A percentile compares a stretch with the other conserved stretches of the same genome.
Evolutionary conservation across 1,140 invertebrate species (phyloP).

Genomic region (Drosophila biarmipes): DNA sequence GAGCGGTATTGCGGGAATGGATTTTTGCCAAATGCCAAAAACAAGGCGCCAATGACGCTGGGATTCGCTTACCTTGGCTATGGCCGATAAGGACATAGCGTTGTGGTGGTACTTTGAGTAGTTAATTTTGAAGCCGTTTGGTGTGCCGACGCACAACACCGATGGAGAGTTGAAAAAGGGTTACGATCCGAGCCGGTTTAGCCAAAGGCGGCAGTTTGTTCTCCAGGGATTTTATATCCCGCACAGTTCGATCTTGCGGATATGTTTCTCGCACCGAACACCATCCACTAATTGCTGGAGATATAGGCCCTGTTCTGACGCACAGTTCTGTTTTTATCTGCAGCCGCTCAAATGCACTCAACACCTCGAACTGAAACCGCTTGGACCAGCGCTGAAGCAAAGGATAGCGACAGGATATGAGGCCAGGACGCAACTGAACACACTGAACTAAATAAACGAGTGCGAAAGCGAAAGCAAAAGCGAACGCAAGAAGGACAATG

Average conservation of each 20-base stretch:
- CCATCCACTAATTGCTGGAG: conserved; percentile 15
- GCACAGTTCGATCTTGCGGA: neutral
- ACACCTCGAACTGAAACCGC: conserved; percentile 39
- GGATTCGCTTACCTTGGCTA: conserved; percentile 81
- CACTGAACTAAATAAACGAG: conserved; percentile 79
- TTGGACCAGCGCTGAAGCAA: conserved; percentile 49
- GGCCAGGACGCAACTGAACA: conserved; percentile 74
- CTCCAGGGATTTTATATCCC: conserved; percentile 6
- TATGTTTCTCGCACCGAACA: conserved; percentile 7
- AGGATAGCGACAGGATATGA: conserved; percentile 75
- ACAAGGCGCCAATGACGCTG: conserved; percentile 46
- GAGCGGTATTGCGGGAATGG: conserved; percentile 64
- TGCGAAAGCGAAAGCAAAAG: conserved; percentile 77
- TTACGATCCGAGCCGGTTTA: conserved; percentile 29
- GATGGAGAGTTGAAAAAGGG: conserved; percentile 29
- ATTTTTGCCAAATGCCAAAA: conserved; percentile 43
- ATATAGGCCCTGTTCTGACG: conserved; percentile 8
- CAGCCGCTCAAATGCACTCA: conserved; percentile 63
- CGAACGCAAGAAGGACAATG: conserved; percentile 65
- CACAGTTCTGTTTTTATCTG: conserved; percentile 38
- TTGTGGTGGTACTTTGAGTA: conserved; percentile 85
- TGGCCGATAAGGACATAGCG: conserved; percentile 85
- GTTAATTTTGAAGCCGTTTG: conserved; percentile 84
- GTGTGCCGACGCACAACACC: conserved; percentile 58
- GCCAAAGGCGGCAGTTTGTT: conserved; percentile 12